Evolutionary conservation across 2,888 invertebrate genomes (phyloP).

Genomic region (Lasioglossum pauxillum): DNA sequence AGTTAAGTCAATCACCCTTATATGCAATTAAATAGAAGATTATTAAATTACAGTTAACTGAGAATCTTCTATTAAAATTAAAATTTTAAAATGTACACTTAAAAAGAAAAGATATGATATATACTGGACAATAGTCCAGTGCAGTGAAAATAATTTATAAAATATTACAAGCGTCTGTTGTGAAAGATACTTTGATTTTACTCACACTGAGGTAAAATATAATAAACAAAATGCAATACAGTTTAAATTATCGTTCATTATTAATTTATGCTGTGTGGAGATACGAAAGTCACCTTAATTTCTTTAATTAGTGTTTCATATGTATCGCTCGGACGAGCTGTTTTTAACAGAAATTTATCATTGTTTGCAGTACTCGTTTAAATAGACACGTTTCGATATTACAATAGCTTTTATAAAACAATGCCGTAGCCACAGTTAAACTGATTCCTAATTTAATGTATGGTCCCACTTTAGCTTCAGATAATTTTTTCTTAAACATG

Average conservation of each 20-base stretch:
- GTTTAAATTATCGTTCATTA: neutral
- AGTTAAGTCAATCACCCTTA: too few species aligned
- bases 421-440: neutral
- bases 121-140: too few species aligned
- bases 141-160: neutral
- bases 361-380: neutral
- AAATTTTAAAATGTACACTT: neutral
- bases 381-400: neutral
- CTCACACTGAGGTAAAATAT: neutral
- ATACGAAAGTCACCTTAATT: slow-evolving; percentile 13
- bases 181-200: neutral
- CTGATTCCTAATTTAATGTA: neutral
- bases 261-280: slow-evolving; percentile 16
- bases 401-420: neutral
- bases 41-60: neutral
- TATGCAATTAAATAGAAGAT: too few species aligned
- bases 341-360: slow-evolving; percentile 12
- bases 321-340: neutral
- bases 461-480: neutral
- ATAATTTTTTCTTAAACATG: neutral
- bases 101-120: too few species aligned
- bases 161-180: neutral
- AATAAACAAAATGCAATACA: neutral
- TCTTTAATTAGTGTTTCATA: slow-evolving; percentile 11
- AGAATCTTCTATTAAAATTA: neutral